Percentiles rank a stretch among this genome's conserved stretches.
Evolutionary conservation across 2,797 vertebrate genomes (phyloP).

Genomic region (Argya squamiceps): DNA sequence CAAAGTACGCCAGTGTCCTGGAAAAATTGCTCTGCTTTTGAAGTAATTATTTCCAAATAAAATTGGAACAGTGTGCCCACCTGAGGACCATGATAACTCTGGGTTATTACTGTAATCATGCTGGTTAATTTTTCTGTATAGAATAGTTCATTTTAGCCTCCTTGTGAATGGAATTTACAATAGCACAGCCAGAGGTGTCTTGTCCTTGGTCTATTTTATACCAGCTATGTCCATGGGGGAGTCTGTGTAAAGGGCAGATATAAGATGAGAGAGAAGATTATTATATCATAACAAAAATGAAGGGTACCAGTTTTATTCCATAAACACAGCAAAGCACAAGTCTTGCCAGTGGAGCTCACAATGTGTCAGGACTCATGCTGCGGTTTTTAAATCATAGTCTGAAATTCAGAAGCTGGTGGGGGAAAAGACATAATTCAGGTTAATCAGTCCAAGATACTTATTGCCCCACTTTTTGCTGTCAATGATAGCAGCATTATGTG

Average conservation of each 20-base stretch:
- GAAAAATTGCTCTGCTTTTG: constrained; percentile 19
- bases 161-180: constrained; percentile 2
- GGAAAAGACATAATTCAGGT: neutral
- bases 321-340: neutral
- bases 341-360: neutral
- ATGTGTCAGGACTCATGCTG: fast-evolving
- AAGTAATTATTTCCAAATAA: constrained; percentile 43
- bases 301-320: neutral
- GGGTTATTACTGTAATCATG: constrained; percentile 24
- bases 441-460: neutral
- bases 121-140: constrained; percentile 10
- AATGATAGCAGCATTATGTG: neutral
- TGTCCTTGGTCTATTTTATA: neutral
- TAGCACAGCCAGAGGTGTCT: neutral
- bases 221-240: neutral
- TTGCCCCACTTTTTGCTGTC: neutral
- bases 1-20: neutral
- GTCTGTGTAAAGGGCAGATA: neutral
- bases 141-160: constrained; percentile 1
- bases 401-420: neutral
- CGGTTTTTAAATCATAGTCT: neutral
- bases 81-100: constrained; percentile 31
- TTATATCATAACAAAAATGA: neutral
- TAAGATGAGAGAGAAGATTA: neutral
- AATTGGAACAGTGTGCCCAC: constrained; percentile 15